phyloP scores from a whole-genome alignment of 2,113 vertebrate genomes.

The Dolichotis patagonum region DNA sequence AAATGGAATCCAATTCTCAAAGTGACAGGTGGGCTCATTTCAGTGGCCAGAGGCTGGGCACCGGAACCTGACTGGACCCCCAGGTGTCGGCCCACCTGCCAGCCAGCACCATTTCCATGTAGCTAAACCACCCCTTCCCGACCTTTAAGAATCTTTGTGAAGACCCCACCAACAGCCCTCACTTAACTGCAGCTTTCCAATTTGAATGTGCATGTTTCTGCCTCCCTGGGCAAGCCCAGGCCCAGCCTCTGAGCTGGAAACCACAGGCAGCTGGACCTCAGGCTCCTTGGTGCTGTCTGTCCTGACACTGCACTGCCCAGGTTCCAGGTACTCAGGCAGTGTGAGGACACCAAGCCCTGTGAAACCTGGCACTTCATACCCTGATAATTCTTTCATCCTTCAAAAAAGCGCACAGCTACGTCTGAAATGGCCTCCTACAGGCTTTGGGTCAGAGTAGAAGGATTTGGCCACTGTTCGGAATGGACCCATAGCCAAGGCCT shows the following conservation, averaged over 20 bases:
- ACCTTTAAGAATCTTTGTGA: neutral
- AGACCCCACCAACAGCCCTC: too few relatives aligned
- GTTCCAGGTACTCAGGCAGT: neutral
- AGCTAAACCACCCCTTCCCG: neutral
- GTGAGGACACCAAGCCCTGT: neutral
- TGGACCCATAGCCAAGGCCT: neutral
- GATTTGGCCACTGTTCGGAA: neutral
- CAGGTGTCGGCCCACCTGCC: neutral
- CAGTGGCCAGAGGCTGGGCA: rapidly evolving
- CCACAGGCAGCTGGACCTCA: rapidly evolving
- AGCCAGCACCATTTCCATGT: rapidly evolving
- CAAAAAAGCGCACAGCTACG: neutral
- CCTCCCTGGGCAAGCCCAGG: neutral
- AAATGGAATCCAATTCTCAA: neutral
- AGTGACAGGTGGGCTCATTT: neutral
- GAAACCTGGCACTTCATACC: neutral
- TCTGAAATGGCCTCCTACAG: neutral
- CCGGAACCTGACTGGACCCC: neutral
- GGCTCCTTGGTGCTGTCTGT: neutral
- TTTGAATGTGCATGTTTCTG: rapidly evolving
- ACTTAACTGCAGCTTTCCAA: neutral
- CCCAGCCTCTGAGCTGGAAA: neutral
- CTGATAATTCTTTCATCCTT: rapidly evolving
- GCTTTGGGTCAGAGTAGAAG: neutral
- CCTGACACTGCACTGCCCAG: neutral